Evolutionary conservation across 2,797 vertebrate genomes (phyloP).

Genomic region (Smutsia gigantea): DNA sequence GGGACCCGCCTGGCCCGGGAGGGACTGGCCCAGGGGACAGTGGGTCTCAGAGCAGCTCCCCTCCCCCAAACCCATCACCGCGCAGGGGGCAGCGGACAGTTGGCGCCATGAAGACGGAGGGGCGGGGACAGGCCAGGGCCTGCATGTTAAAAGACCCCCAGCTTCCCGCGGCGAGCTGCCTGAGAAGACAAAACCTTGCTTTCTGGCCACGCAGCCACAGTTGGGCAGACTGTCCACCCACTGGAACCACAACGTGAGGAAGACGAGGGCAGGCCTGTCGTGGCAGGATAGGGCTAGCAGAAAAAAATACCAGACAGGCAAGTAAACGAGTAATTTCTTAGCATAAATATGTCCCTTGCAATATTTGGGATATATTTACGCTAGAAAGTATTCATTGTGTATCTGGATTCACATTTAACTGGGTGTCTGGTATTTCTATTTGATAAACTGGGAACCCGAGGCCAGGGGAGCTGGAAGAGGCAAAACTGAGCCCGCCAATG

Average conservation of each 20-base stretch:
- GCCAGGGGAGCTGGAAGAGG: not conserved
- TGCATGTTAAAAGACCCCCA: slow-evolving; percentile 59
- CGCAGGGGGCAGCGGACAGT: not conserved
- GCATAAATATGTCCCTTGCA: not conserved
- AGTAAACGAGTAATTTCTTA: not conserved
- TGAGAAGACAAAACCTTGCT: not conserved
- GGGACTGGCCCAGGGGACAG: not conserved
- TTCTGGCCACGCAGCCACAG: not conserved
- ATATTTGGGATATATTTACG: not conserved
- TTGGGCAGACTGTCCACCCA: not conserved
- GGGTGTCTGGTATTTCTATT: not conserved
- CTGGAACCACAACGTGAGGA: accelerated
- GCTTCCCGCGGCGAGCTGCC: not conserved
- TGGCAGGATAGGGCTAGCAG: not conserved
- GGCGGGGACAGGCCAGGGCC: slow-evolving; percentile 33
- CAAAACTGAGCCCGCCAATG: not conserved
- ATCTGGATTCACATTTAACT: not conserved
- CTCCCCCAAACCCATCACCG: not conserved
- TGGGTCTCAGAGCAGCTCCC: not conserved
- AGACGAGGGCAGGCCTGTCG: not conserved
- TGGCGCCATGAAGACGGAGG: slow-evolving; percentile 15
- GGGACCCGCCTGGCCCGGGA: not conserved
- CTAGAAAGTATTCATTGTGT: not conserved
- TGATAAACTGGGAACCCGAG: not conserved
- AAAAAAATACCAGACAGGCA: not conserved